A percentile compares a stretch with the other conserved stretches of the same genome.
These are phyloP conservation scores for Ptyas mucosa DNA, from an alignment of 2,113 vertebrate genomes.

Conservation along the genomic window DNA sequence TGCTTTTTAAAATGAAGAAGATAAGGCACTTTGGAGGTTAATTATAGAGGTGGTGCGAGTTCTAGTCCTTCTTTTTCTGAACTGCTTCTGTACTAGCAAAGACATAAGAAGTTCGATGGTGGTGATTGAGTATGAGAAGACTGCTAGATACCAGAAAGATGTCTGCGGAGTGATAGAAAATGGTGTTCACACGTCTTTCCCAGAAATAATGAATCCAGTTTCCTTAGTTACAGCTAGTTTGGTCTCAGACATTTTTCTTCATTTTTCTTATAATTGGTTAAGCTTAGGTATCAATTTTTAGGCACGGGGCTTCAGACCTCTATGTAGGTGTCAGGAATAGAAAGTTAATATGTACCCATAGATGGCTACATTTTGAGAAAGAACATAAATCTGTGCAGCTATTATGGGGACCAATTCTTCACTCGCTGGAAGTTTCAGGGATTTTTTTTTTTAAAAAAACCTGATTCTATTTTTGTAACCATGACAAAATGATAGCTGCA, in stretches of 20 bases:
- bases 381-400: neutral
- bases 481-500: neutral
- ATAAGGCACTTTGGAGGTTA: neutral
- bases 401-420: neutral
- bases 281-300: neutral
- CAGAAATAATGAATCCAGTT: conserved; percentile 10
- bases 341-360: neutral
- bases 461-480: neutral
- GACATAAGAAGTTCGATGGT: neutral
- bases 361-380: neutral
- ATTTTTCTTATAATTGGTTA: neutral
- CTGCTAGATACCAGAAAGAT: neutral
- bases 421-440: neutral
- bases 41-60: neutral
- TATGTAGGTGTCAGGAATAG: neutral
- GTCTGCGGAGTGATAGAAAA: neutral
- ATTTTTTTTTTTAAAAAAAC: neutral
- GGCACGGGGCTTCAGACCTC: neutral
- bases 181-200: conserved; percentile 1
- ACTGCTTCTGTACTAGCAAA: neutral
- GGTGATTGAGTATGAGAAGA: neutral
- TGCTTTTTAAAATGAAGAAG: neutral
- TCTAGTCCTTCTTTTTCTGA: neutral
- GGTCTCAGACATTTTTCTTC: neutral
- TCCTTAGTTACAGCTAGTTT: conserved; percentile 22